A percentile compares a stretch with the other conserved stretches of the same genome.
Evolutionary conservation across 2,888 invertebrate species (phyloP).

Genomic region (Drosophila quinaria): DNA sequence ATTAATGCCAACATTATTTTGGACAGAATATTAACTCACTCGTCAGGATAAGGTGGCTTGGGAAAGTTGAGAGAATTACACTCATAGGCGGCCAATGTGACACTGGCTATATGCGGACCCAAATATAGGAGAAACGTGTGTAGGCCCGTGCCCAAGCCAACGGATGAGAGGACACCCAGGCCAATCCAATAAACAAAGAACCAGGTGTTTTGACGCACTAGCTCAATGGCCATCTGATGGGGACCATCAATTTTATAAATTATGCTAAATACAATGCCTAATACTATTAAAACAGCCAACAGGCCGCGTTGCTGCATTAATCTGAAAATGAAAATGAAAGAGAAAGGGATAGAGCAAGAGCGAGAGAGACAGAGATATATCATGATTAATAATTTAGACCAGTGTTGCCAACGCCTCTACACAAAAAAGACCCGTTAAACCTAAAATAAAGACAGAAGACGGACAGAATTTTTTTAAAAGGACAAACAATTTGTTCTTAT

Average conservation of each 20-base stretch:
- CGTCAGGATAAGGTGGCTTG: constrained; percentile 98
- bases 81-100: constrained; percentile 99
- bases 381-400: not conserved
- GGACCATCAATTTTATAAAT: constrained; percentile 84
- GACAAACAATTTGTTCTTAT: too few relatives aligned
- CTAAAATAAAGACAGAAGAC: too few relatives aligned
- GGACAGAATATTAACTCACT: constrained; percentile 88
- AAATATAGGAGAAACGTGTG: constrained; percentile 99
- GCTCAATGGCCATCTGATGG: constrained; percentile 84
- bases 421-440: too few relatives aligned
- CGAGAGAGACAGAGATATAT: not conserved
- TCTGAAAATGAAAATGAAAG: constrained; percentile 53
- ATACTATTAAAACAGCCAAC: constrained; percentile 82
- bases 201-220: constrained; percentile 84
- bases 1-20: not conserved
- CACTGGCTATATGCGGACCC: constrained; percentile 99
- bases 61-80: constrained; percentile 98
- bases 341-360: not conserved
- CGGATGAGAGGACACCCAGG: constrained; percentile 97
- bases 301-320: constrained; percentile 83
- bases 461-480: too few relatives aligned
- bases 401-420: too few relatives aligned
- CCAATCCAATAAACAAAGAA: constrained; percentile 94
- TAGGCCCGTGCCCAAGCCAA: constrained; percentile 98
- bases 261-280: constrained; percentile 83